phyloP scores from a whole-genome alignment of 2,888 invertebrate genomes.

The Pristionchus mayeri region DNA sequence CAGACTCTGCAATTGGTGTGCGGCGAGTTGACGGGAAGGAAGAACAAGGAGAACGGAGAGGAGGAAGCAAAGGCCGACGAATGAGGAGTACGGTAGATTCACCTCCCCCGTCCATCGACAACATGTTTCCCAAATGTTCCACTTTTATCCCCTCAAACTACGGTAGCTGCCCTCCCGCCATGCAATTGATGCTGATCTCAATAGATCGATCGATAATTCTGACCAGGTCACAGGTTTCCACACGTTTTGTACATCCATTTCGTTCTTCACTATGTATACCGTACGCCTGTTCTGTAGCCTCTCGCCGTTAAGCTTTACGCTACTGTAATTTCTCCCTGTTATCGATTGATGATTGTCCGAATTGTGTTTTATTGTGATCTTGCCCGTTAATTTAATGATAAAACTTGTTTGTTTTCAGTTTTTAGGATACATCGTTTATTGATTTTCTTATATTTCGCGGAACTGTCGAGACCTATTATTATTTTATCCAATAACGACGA shows the following conservation, averaged over 20 bases:
- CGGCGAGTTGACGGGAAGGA: conserved; percentile 28
- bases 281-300: neutral
- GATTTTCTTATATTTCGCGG: too few species aligned
- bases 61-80: neutral
- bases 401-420: too few species aligned
- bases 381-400: too few species aligned
- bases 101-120: neutral
- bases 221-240: conserved; percentile 16
- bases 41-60: neutral
- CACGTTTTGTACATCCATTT: neutral
- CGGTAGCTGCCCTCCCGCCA: neutral
- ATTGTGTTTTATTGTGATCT: conserved; percentile 31
- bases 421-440: too few species aligned
- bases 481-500: too few species aligned
- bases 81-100: conserved; percentile 24
- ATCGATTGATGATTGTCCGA: neutral
- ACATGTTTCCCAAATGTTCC: neutral
- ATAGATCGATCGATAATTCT: conserved; percentile 28
- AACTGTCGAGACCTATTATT: too few species aligned
- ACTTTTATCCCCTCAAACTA: neutral
- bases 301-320: neutral
- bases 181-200: conserved; percentile 22
- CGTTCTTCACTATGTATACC: neutral
- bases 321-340: neutral
- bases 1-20: conserved; percentile 49